phyloP scores from a whole-genome alignment of 2,888 invertebrate species.

The Meteorus cinctellus region DNA sequence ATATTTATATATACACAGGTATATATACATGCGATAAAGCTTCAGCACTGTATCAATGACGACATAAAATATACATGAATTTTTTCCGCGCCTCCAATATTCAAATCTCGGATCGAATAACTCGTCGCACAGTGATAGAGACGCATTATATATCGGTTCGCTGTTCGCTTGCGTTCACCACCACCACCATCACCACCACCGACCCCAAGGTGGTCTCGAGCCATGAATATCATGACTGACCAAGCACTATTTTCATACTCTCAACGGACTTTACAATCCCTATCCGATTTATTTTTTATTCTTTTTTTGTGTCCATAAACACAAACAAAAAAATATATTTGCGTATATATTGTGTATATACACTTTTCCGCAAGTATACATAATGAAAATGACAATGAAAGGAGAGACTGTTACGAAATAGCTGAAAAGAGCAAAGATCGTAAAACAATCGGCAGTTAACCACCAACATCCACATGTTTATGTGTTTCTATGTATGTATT shows the following conservation, averaged over 20 bases:
- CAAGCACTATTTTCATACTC: conserved; percentile 55
- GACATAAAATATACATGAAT: conserved; percentile 71
- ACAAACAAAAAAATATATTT: background rate
- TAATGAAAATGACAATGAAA: too few species aligned
- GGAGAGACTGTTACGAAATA: too few species aligned
- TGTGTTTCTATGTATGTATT: background rate
- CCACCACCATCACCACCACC: conserved; percentile 40
- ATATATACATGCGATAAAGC: conserved; percentile 30
- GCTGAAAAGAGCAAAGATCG: too few species aligned
- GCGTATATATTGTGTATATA: background rate
- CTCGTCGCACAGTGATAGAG: conserved; percentile 46
- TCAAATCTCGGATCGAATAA: conserved; percentile 72
- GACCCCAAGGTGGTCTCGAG: conserved; percentile 69
- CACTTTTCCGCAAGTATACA: background rate
- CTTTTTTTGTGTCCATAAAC: background rate
- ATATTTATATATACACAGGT: conserved; percentile 7
- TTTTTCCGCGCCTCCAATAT: conserved; percentile 65
- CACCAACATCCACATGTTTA: conserved; percentile 4
- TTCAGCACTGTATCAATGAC: conserved; percentile 35
- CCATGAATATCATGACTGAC: conserved; percentile 73
- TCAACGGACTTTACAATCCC: conserved; percentile 21
- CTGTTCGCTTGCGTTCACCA: conserved; percentile 14
- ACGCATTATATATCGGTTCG: conserved; percentile 58
- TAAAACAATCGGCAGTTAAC: too few species aligned
- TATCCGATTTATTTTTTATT: background rate